Percentiles rank a stretch among this genome's conserved stretches.
Conservation (phyloP, 1,140 invertebrate species). For the Schlechtendalia chinensis region DNA sequence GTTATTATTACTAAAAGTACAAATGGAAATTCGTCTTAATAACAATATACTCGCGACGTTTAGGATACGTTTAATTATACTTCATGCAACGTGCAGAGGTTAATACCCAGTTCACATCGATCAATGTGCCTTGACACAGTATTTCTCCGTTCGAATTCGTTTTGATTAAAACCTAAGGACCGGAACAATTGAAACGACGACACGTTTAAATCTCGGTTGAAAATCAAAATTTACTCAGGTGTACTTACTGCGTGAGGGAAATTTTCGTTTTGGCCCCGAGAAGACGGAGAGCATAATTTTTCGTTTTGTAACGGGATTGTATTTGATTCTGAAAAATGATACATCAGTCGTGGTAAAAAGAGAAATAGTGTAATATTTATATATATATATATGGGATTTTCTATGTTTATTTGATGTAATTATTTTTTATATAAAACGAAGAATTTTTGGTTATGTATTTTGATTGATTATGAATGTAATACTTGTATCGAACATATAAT, state of each 20-base stretch:
- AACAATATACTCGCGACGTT: no score
- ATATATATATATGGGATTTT: no score
- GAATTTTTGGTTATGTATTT: no score
- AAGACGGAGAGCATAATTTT: conserved; percentile 6
- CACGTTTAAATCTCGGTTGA: not conserved
- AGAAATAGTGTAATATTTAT: no score
- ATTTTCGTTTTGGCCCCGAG: not conserved
- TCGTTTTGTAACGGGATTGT: not conserved
- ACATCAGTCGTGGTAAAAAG: no score
- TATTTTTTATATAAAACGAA: no score
- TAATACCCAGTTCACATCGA: conserved; percentile 19
- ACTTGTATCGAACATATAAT: no score
- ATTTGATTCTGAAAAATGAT: conserved; percentile 1
- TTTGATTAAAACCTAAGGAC: not conserved
- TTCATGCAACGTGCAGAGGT: conserved; percentile 1
- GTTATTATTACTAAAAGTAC: not conserved
- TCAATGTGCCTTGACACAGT: conserved; percentile 17
- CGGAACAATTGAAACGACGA: not conserved
- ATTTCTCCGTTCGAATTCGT: not conserved
- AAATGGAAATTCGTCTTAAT: not conserved
- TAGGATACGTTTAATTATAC: not conserved
- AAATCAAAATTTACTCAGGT: not conserved
- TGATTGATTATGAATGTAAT: no score
- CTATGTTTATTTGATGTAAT: no score
- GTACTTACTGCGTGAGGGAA: conserved; percentile 7